A percentile compares a stretch with the other conserved stretches of the same genome.
phyloP scores from a whole-genome alignment of 2,888 invertebrate genomes.

The Autographa pulchrina region DNA sequence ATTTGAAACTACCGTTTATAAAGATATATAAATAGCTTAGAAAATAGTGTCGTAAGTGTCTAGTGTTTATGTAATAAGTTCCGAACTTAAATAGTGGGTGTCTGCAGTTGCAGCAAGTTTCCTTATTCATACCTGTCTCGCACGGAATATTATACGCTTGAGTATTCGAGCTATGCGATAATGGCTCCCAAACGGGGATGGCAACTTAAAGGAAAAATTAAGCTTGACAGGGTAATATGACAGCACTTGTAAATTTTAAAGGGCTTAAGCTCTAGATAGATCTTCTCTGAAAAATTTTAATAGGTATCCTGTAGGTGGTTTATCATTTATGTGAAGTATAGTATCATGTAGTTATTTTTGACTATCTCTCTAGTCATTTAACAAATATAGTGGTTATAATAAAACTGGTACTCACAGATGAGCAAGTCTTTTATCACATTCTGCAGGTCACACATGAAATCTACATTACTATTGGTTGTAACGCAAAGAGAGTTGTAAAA shows the following conservation, averaged over 20 bases:
- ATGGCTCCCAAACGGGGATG: conserved; percentile 2
- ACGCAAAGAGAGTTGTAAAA: too few relatives aligned
- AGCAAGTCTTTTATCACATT: neutral
- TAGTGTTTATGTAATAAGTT: conserved; percentile 23
- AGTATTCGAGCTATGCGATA: conserved; percentile 11
- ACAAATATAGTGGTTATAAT: neutral
- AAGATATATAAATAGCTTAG: neutral
- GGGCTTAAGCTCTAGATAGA: neutral
- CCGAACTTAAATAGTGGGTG: conserved; percentile 9
- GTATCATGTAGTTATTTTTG: too few relatives aligned
- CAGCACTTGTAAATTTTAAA: neutral
- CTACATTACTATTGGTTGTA: too few relatives aligned
- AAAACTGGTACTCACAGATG: neutral
- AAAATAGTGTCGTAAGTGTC: conserved; percentile 16
- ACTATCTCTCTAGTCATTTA: neutral
- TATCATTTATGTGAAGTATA: too few relatives aligned
- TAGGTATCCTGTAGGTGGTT: too few relatives aligned
- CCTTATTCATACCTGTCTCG: neutral
- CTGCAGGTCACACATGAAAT: too few relatives aligned
- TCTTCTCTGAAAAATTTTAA: neutral
- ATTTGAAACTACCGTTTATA: neutral
- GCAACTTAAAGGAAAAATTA: neutral
- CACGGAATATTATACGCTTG: conserved; percentile 18
- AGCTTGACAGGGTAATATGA: neutral
- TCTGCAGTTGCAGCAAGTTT: conserved; percentile 23